Percentiles rank a stretch among this genome's conserved stretches.
Conservation (phyloP, 2,113 vertebrate species). For the Oreochromis tanganicae region DNA sequence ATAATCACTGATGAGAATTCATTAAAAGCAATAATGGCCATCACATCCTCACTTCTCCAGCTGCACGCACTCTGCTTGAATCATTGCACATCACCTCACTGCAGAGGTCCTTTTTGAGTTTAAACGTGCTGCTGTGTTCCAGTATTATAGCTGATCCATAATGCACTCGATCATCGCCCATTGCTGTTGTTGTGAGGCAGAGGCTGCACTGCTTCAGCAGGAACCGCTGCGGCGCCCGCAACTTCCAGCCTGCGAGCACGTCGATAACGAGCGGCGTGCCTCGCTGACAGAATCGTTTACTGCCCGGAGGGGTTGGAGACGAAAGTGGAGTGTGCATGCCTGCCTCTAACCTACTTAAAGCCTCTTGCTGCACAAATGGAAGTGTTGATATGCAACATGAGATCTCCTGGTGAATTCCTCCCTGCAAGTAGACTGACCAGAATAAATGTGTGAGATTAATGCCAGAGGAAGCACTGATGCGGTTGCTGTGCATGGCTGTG, state of each 20-base stretch:
- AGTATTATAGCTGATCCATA: background rate
- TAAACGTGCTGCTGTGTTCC: background rate
- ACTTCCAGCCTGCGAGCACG: slow-evolving; percentile 39
- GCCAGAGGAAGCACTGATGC: slow-evolving; percentile 29
- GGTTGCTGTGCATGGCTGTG: background rate
- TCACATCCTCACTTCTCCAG: background rate
- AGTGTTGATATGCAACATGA: slow-evolving; percentile 70
- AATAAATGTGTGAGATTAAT: slow-evolving; percentile 62
- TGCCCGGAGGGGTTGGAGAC: slow-evolving; percentile 55
- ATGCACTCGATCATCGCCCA: background rate
- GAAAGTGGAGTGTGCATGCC: slow-evolving; percentile 54
- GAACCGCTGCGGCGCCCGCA: slow-evolving; percentile 4
- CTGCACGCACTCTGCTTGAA: background rate
- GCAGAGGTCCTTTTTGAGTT: background rate
- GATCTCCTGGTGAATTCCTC: slow-evolving; percentile 64
- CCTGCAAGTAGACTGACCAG: slow-evolving; percentile 54
- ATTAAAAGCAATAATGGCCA: background rate
- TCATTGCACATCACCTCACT: background rate
- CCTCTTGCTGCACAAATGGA: slow-evolving; percentile 59
- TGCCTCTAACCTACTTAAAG: slow-evolving; percentile 65
- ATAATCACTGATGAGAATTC: background rate
- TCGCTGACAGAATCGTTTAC: slow-evolving; percentile 64
- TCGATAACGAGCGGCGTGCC: slow-evolving; percentile 63
- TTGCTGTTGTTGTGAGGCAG: background rate
- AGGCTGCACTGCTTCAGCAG: background rate